Percentiles rank a stretch among this genome's conserved stretches.
Conservation (phyloP, 2,797 vertebrate genomes). For the Melanotaenia parkinsoni region DNA sequence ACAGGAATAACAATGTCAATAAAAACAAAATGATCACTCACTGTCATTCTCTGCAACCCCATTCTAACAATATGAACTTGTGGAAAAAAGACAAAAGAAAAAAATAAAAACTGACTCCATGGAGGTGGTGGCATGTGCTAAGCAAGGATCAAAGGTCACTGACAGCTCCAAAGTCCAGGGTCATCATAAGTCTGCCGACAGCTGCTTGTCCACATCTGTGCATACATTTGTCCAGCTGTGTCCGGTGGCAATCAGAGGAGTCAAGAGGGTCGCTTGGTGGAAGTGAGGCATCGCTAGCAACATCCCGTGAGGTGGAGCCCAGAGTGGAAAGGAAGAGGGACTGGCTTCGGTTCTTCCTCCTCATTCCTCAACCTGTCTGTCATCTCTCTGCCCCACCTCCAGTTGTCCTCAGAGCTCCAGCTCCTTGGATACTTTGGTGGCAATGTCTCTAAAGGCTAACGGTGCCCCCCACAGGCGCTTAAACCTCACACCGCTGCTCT, state of each 20-base stretch:
- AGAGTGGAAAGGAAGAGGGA: conserved; percentile 45
- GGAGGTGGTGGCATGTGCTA: conserved; percentile 59
- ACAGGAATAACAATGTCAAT: conserved; percentile 62
- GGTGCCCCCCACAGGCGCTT: conserved; percentile 90
- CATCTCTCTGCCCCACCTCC: conserved; percentile 69
- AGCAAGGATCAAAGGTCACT: conserved; percentile 68
- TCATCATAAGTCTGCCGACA: conserved; percentile 45
- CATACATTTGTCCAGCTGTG: conserved; percentile 52
- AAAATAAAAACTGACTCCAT: conserved; percentile 42
- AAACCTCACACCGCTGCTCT: conserved; percentile 88
- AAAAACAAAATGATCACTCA: conserved; percentile 34
- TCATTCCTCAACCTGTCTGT: conserved; percentile 36
- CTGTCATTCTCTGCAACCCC: conserved; percentile 44
- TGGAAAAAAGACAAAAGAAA: conserved; percentile 21
- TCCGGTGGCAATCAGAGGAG: conserved; percentile 49
- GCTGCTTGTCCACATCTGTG: conserved; percentile 51
- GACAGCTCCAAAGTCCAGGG: conserved; percentile 61
- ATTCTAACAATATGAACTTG: conserved; percentile 39
- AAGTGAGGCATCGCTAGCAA: conserved; percentile 60
- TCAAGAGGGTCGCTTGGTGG: conserved; percentile 62
- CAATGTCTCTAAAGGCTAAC: conserved; percentile 89
- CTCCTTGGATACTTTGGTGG: conserved; percentile 90
- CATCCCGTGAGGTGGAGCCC: conserved; percentile 53
- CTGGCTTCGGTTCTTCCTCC: conserved; percentile 26
- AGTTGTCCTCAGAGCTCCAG: conserved; percentile 87